phyloP scores from a whole-genome alignment of 2,888 invertebrate genomes.

The Euzophera pinguis region DNA sequence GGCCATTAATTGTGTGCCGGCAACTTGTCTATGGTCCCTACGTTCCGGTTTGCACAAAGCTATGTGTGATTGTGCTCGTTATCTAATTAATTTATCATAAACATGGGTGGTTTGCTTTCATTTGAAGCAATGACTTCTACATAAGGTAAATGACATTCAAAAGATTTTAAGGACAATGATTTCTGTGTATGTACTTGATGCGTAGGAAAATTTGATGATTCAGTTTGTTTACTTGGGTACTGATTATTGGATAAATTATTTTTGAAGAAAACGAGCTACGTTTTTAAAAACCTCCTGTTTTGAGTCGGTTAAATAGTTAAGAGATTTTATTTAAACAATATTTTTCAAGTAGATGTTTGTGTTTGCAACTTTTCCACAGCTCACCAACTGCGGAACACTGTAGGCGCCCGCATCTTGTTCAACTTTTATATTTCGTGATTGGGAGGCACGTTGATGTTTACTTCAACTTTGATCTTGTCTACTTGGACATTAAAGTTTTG shows the following conservation, averaged over 20 bases:
- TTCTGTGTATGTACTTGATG: too few species aligned
- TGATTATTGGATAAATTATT: too few species aligned
- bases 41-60: constrained; percentile 40
- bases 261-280: too few species aligned
- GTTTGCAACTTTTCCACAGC: neutral
- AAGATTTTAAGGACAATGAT: too few species aligned
- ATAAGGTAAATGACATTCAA: too few species aligned
- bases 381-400: constrained; percentile 32
- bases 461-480: constrained; percentile 25
- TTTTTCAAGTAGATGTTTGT: neutral
- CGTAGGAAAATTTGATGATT: too few species aligned
- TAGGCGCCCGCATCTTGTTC: constrained; percentile 57
- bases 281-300: too few species aligned
- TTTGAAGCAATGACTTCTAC: neutral
- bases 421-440: constrained; percentile 64
- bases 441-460: constrained; percentile 26
- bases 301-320: too few species aligned
- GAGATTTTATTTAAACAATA: too few species aligned
- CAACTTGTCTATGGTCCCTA: constrained; percentile 64
- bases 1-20: constrained; percentile 69
- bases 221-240: too few species aligned
- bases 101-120: constrained; percentile 8
- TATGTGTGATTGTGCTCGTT: constrained; percentile 17
- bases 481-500: neutral
- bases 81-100: constrained; percentile 10